Conservation (phyloP, 1,140 invertebrate genomes). For the Harpegnathos saltator region DNA sequence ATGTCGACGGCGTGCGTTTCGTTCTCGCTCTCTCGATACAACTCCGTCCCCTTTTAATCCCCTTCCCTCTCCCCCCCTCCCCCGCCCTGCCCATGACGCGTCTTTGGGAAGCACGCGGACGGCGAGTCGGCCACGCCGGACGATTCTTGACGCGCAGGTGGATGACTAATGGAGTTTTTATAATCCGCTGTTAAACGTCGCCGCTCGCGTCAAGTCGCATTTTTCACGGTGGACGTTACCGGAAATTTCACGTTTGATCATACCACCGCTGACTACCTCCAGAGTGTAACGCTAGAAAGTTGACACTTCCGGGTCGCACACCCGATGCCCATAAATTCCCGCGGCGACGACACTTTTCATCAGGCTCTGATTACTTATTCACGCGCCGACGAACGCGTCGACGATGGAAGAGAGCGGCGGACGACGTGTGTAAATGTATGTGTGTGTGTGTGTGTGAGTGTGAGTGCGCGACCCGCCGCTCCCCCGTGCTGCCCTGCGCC, state of each 20-base stretch:
- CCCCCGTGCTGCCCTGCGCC: conserved; percentile 44
- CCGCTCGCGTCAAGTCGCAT: conserved; percentile 52
- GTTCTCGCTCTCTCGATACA: conserved; percentile 15
- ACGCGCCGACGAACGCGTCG: conserved; percentile 74
- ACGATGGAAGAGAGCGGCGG: conserved; percentile 65
- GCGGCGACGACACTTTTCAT: conserved; percentile 77
- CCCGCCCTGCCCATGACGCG: no score
- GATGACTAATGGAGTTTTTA: conserved; percentile 61
- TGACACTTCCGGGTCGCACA: conserved; percentile 75
- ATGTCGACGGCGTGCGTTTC: conserved; percentile 43
- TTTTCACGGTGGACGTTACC: conserved; percentile 52
- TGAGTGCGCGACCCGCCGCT: conserved; percentile 43
- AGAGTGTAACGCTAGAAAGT: conserved; percentile 56
- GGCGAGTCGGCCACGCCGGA: background rate
- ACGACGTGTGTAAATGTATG: no score
- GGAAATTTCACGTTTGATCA: conserved; percentile 57
- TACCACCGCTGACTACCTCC: conserved; percentile 39
- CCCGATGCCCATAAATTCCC: conserved; percentile 75
- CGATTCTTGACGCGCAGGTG: conserved; percentile 23
- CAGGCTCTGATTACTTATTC: conserved; percentile 80
- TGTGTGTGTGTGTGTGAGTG: conserved; percentile 69
- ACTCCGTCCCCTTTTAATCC: conserved; percentile 30
- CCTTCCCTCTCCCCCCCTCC: no score
- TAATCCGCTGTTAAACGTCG: conserved; percentile 58
- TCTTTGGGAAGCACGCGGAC: background rate